Evolutionary conservation across 1,140 invertebrate species (phyloP), one percentile per base, ranked within the genome.

Genomic region (Epicauta chinensis): DNA sequence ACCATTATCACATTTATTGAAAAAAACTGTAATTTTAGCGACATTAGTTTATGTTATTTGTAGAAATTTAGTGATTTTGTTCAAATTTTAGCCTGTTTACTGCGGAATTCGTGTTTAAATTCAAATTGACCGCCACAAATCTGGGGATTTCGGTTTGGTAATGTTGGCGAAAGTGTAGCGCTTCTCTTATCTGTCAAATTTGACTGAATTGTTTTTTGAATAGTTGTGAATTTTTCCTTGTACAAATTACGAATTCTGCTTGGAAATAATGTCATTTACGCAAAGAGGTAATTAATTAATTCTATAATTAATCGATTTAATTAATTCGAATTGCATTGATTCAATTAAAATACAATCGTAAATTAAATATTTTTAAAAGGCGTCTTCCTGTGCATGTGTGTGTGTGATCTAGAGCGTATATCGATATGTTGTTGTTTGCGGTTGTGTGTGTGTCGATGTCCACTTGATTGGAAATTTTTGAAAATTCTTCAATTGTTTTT

Each of bases 171-270:
- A 44, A 36, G 50, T 59, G 51, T 29, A 51, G 34, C 46, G 51
- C 51, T 63, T 55, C 58, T 54, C 50, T 62, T 55, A 62, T 45
- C 50, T 59, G 61, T 61, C 59, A 61, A 47, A 59, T 59, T 61
- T 59, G 55, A 63, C 56, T 59, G 56, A 55, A 38, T 30, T 51
- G 59, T 63, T 63, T 63, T 61, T n/a, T n/a, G 59, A 63, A 60
- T 57, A 56, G 55, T 60, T 61, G 51, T 55, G 32, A 44, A 49
- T 43, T 56, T 50, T 55, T n/a, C 7, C 4, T 11, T 39, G 42
- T 10, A 53, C 56, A 58, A 54, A 30, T 32, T 52, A 10, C 32
- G 7, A 4, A 31, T 38, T 48, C 56, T 50, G 4, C 14, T 39
- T 40, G 31, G 32, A 36, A 50, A 55, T 35, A 48, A 55, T 57